Conservation (phyloP, 2,888 invertebrate genomes). For the Ophonus ardosiacus region DNA sequence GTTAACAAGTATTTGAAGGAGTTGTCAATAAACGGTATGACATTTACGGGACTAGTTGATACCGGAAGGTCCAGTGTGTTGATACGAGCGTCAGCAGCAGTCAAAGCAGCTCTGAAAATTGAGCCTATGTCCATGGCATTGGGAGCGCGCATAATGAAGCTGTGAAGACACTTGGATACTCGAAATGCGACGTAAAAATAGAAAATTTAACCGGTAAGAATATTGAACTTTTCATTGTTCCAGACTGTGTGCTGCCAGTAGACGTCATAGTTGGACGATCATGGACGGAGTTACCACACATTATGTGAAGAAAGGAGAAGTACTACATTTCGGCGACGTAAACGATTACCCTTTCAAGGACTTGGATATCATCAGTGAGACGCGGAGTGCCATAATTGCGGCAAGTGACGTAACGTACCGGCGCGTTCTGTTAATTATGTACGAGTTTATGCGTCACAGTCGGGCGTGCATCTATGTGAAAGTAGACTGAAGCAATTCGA, state of each 20-base stretch:
- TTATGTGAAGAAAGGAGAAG: background rate
- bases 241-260: background rate
- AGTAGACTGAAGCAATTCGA: background rate
- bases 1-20: background rate
- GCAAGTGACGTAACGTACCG: background rate
- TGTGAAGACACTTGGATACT: background rate
- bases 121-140: background rate
- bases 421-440: background rate
- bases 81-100: background rate
- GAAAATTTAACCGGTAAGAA: background rate
- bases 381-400: background rate
- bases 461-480: background rate
- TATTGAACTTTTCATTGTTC: background rate
- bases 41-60: conserved; percentile 12
- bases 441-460: background rate
- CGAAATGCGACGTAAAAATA: background rate
- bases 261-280: background rate
- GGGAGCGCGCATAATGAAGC: background rate
- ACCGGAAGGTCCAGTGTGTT: background rate
- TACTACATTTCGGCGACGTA: no score
- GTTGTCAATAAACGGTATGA: background rate
- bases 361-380: background rate
- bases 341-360: no score
- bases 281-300: background rate
- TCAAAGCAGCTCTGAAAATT: background rate